phyloP scores from a whole-genome alignment of 2,797 vertebrate species.

The Crocodylus rhombifer region DNA sequence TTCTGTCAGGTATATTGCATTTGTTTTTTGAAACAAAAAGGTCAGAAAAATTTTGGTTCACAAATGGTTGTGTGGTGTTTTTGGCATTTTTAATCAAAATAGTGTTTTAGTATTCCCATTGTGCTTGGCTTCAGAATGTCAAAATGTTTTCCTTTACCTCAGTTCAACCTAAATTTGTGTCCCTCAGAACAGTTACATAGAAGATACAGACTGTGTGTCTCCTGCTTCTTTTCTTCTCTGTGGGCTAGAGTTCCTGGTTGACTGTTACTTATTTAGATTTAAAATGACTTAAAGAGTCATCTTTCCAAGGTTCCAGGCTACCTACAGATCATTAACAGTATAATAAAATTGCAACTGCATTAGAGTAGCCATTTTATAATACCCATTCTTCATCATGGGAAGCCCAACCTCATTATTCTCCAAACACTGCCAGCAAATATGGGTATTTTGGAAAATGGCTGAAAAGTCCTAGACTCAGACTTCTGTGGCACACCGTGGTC shows the following conservation, averaged over 20 bases:
- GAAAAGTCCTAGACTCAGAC: fast-evolving
- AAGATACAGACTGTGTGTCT: not conserved
- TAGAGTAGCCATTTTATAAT: not conserved
- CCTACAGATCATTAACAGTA: not conserved
- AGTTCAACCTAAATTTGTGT: not conserved
- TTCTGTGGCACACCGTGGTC: not conserved
- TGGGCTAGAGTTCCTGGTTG: not conserved
- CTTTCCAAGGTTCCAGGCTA: not conserved
- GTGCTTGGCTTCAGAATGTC: not conserved
- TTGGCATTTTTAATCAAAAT: not conserved
- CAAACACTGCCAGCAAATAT: not conserved
- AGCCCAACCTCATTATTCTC: fast-evolving
- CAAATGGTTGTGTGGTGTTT: not conserved
- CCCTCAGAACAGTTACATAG: not conserved
- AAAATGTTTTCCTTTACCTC: not conserved
- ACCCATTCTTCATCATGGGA: not conserved
- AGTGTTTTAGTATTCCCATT: not conserved
- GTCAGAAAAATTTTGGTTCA: not conserved
- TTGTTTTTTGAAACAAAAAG: not conserved
- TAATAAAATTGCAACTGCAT: not conserved
- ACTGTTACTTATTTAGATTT: not conserved
- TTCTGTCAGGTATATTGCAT: not conserved
- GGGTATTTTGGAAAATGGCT: not conserved
- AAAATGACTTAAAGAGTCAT: not conserved
- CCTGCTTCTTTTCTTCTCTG: not conserved